Evolutionary conservation across 2,888 invertebrate species (phyloP).

Genomic region (Sycophila texana): DNA sequence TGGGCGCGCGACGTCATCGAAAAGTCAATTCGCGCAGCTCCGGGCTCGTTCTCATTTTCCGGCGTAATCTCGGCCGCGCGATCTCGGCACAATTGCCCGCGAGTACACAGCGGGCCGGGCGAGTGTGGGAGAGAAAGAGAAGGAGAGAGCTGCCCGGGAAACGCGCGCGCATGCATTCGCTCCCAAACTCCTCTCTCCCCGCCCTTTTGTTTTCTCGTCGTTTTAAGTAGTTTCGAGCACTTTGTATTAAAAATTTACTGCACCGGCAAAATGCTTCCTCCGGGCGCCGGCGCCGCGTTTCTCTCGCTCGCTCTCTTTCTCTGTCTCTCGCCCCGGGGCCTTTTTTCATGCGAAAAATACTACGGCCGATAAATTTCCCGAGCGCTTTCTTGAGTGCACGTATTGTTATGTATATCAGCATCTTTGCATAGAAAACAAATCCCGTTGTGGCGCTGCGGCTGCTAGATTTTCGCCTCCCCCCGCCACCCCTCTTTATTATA

Average conservation of each 20-base stretch:
- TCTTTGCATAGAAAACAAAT: no score
- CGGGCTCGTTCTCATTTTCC: conserved; percentile 28
- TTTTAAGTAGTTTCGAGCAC: conserved; percentile 18
- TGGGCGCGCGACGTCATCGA: conserved; percentile 33
- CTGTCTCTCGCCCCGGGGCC: no score
- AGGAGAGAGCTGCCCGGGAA: not conserved
- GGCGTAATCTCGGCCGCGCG: conserved; percentile 25
- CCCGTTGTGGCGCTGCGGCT: no score
- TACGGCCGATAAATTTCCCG: no score
- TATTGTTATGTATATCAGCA: no score
- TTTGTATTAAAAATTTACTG: conserved; percentile 14
- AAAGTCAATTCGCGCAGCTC: conserved; percentile 33
- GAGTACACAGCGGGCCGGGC: not conserved
- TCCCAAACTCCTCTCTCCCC: not conserved
- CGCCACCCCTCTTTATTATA: no score
- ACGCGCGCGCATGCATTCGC: not conserved
- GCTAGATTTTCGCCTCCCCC: no score
- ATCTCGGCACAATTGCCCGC: conserved; percentile 13
- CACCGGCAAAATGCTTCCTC: not conserved
- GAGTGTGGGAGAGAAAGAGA: no score
- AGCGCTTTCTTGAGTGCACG: no score
- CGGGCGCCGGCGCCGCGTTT: not conserved
- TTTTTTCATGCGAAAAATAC: no score
- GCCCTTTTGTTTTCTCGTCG: not conserved
- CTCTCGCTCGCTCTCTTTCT: not conserved